Evolutionary conservation across 1,140 invertebrate genomes (phyloP).

Genomic region (Caenorhabditis latens): DNA sequence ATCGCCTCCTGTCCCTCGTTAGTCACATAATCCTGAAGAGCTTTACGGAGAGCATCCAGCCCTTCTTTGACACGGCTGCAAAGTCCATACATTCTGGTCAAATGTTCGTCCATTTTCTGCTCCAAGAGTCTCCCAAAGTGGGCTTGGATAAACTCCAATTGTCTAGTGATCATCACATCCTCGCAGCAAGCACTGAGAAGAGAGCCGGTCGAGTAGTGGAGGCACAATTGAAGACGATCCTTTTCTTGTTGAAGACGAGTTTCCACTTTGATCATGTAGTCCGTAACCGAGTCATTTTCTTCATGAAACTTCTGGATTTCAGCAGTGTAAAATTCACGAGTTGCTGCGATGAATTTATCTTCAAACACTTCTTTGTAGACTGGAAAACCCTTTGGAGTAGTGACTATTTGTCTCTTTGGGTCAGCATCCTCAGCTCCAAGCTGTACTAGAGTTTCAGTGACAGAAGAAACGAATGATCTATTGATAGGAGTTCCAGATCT

Average conservation of each 20-base stretch:
- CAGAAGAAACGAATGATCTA: too few species aligned
- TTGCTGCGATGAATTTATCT: constrained; percentile 92
- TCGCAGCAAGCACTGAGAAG: constrained; percentile 90
- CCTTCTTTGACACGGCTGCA: constrained; percentile 93
- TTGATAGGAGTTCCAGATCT: too few species aligned
- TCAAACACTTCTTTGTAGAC: constrained; percentile 91
- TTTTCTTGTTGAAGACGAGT: constrained; percentile 90
- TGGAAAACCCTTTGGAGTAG: too few species aligned
- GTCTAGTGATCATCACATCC: constrained; percentile 94
- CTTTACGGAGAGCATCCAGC: constrained; percentile 81
- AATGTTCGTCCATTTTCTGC: constrained; percentile 92
- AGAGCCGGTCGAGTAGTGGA: constrained; percentile 90
- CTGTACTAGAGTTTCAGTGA: too few species aligned
- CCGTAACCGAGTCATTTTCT: constrained; percentile 89
- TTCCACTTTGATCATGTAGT: constrained; percentile 97
- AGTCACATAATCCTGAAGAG: constrained; percentile 89
- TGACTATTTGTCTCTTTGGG: too few species aligned
- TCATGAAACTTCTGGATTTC: constrained; percentile 91
- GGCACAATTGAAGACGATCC: constrained; percentile 90
- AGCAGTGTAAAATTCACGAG: constrained; percentile 91
- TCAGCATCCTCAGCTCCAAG: too few species aligned
- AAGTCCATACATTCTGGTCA: constrained; percentile 94
- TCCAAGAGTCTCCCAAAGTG: constrained; percentile 96
- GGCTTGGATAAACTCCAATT: constrained; percentile 93
- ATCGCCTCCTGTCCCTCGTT: constrained; percentile 91